Conservation (phyloP, 2,113 vertebrate species). For the Sorex fumeus region DNA sequence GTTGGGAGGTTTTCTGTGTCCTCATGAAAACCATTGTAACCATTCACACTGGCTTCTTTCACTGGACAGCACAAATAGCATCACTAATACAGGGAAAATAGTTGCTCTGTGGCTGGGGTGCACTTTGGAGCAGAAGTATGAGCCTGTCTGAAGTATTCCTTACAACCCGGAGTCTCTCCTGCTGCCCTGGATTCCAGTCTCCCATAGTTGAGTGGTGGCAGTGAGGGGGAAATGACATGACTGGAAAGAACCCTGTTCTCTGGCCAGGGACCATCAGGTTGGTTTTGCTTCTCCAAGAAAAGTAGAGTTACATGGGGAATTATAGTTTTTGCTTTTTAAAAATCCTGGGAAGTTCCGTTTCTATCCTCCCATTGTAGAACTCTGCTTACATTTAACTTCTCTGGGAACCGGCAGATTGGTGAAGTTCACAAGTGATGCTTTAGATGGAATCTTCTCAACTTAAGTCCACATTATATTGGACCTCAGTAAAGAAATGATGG, state of each 20-base stretch:
- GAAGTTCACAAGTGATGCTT: not conserved
- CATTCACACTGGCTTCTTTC: not conserved
- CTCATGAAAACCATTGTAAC: not conserved
- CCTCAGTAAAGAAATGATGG: slow-evolving; percentile 1
- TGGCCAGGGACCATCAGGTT: not conserved
- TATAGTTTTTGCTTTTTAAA: not conserved
- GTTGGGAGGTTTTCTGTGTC: not conserved
- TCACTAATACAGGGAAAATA: not conserved
- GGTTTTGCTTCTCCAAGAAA: not conserved
- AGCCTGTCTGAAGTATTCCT: not conserved
- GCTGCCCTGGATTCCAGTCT: not conserved
- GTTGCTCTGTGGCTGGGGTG: not conserved
- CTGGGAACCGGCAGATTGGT: not conserved
- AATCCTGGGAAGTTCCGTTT: not conserved
- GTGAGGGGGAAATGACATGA: not conserved
- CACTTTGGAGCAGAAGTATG: slow-evolving; percentile 7
- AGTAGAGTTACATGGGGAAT: not conserved
- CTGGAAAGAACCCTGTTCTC: not conserved
- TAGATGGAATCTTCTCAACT: not conserved
- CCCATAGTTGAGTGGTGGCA: not conserved
- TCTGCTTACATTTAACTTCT: not conserved
- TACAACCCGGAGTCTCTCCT: not conserved
- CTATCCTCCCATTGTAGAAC: not conserved
- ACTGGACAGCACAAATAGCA: not conserved
- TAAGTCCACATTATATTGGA: not conserved